Evolutionary conservation across 2,888 invertebrate species (phyloP), one percentile per base, ranked within the genome.

Genomic region (Aplocera efformata): DNA sequence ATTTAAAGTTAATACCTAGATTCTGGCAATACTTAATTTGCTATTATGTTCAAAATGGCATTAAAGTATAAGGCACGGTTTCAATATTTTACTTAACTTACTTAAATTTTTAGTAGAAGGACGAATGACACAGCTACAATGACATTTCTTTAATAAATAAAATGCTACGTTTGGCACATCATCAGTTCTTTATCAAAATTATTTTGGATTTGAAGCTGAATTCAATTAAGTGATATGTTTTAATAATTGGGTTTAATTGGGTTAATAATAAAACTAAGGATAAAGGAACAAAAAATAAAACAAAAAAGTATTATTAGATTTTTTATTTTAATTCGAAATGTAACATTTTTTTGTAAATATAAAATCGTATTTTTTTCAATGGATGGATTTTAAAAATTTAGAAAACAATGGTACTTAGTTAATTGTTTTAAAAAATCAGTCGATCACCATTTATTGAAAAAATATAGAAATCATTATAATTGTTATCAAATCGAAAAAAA

Each of bases 61-160:
- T 86, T 80, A 81, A 80, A 79, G 76, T 85, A 81, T 88, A 88
- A 88, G 86, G 86, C 86, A 88, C 86, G 70, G 73, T 82, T 83
- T 76, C 71, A 75, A 77, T 79, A 76, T 72, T 72, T 74, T 59
- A 72, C 78, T 82, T 75, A 76, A 72, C 61, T 72, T 78, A 76
- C 66, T 71, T 72, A 65, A 58, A 63, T 65, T 50, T 29, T 31
- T 43, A 38, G 63, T 73, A 79, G 75, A 79, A 82, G 86, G 85
- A 86, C 85, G 86, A 78, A 52, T 67, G 72, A 79, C 69, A 68
- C 70, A 70, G 67, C 82, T 83, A 67, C 47, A 49, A 48, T 49
- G 32, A 49, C 47, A 45, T 39, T 46, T 48, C 13, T 17, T 39
- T 53, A 51, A 47, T 36, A 43, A 35, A 25, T 37, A 44, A n/a